Evolutionary conservation across 2,888 invertebrate species (phyloP), one percentile per base, ranked within the genome.

Genomic region (Aphodius sticticus): DNA sequence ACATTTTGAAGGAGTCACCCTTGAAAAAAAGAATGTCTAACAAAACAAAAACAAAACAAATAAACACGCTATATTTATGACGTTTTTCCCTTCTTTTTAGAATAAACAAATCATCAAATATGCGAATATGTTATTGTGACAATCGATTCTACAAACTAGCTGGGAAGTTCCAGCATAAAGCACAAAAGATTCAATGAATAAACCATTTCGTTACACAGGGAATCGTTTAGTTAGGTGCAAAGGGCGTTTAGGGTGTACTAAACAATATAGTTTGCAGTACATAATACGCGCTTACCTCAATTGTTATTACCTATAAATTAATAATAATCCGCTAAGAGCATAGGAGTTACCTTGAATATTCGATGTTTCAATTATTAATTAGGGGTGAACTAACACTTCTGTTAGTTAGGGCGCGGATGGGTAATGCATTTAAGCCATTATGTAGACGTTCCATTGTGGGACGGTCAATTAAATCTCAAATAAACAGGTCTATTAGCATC

Each of bases 371-470:
- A 53, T 53, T 53, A 53, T 53, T 53, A 53, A 53, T 3, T 53
- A 12, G 53, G 12, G 53, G 53, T 53, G 53, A 53, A 53, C 53
- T 53, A 53, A 53, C 53, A 53, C 53, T 53, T 53, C 53, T 53
- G 53, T 7, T 53, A 53, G 53, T 53, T 12, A 12, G 53, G 53
- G 7, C 1, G 53, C 53, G 53, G 12, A 9, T 9, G 53, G 53
- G 53, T 53, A 53, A 53, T 53, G 53, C 53, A 53, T 53, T 53
- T 53, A 53, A 53, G 53, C 53, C 53, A 53, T 53, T 53, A 53
- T 53, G 12, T 53, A 53, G 53, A 53, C 53, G 53, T 12, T 53
- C 53, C 53, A 53, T 53, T 53, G 53, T 53, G 53, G 3, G 2
- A 53, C 53, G 53, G 9, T 12, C 53, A 53, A 53, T 53, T 53